Percentiles rank a stretch among this genome's conserved stretches.
These are phyloP conservation scores for Paradisaea rubra DNA, from an alignment of 2,113 vertebrate species.

Conservation along the genomic window DNA sequence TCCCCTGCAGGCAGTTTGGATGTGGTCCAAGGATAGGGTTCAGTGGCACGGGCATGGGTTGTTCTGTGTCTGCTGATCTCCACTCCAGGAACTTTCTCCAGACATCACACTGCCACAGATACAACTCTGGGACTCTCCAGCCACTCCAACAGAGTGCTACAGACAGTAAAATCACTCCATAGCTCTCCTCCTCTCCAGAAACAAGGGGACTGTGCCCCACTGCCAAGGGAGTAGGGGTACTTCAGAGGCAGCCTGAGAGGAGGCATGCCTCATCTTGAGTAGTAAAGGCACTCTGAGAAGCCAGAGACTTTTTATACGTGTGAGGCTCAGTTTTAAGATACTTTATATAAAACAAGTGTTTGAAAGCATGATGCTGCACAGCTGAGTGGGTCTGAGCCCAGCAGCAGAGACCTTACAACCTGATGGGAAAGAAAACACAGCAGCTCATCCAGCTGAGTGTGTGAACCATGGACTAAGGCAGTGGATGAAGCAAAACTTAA, in stretches of 20 bases:
- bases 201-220: background rate
- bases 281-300: background rate
- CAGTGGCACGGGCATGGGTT: accelerated
- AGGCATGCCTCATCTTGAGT: background rate
- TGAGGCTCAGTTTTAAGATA: background rate
- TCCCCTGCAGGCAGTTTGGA: background rate
- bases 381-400: background rate
- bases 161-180: background rate
- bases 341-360: background rate
- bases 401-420: background rate
- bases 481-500: background rate
- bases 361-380: background rate
- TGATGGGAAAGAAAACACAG: background rate
- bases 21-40: background rate
- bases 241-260: background rate
- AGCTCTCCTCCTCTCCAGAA: background rate
- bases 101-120: background rate
- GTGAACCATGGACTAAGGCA: background rate
- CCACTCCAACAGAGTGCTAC: background rate
- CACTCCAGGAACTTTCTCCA: background rate
- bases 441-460: background rate
- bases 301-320: background rate
- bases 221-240: background rate
- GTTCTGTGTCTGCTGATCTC: background rate
- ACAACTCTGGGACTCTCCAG: background rate